phyloP scores from a whole-genome alignment of 2,113 vertebrate genomes.

The Sphyrna mokarran region DNA sequence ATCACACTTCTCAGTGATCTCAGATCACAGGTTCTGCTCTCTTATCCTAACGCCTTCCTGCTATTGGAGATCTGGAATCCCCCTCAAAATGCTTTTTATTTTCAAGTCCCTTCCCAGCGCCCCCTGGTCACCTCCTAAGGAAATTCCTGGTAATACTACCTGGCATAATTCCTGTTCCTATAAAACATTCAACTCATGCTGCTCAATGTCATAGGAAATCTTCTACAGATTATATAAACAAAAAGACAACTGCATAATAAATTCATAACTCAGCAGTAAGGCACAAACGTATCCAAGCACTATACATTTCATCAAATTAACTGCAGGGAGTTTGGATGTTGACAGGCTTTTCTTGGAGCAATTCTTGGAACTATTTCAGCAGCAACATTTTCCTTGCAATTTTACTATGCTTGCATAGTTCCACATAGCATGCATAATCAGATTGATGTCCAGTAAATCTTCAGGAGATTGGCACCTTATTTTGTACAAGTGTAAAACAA shows the following conservation, averaged over 20 bases:
- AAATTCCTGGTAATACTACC: background rate
- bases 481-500: constrained; percentile 11
- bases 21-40: background rate
- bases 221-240: background rate
- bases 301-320: background rate
- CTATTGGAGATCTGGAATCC: background rate
- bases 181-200: background rate
- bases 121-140: background rate
- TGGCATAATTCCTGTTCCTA: background rate
- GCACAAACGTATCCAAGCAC: background rate
- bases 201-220: background rate
- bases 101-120: background rate
- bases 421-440: background rate
- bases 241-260: background rate
- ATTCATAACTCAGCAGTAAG: background rate
- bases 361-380: background rate
- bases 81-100: background rate
- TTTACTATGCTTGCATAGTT: background rate
- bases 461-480: background rate
- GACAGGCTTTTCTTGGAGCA: background rate
- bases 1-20: background rate
- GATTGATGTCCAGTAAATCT: background rate
- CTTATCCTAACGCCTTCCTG: background rate
- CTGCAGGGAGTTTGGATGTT: background rate
- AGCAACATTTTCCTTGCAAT: background rate